Evolutionary conservation across 2,113 vertebrate species (phyloP), one percentile per base, ranked within the genome.

Genomic region (Clarias macrocephalus): DNA sequence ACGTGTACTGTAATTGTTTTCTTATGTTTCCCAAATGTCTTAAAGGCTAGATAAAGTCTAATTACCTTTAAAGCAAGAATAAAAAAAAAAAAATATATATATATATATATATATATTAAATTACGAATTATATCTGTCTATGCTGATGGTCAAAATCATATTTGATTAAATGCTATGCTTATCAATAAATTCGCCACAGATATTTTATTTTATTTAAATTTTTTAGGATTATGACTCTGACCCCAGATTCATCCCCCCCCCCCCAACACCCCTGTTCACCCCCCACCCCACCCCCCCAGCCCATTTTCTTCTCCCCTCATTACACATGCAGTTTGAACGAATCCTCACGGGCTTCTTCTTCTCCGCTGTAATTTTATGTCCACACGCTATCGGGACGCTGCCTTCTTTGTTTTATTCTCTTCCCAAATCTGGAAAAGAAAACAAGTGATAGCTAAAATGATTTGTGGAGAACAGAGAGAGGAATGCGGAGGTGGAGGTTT

Each of bases 281-380:
- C 42, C 42, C 42, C 42, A 5, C 42, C 42, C 42, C 42, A 0
- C 48, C 48, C 6, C 7, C 42, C 42, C 42, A 0, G 4, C 42
- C 2, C 42, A 42, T 48, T 95, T 95, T 95, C 93, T 95, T 96
- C 96, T 97, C 93, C 90, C 90, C 93, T 97, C 96, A 96, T 98
- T 97, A 97, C 93, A 94, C 93, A 96, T 96, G 95, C 96, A 93
- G 95, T 97, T 96, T 96, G 95, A 97, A 95, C 93, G 93, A 95
- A 94, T 96, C 95, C 95, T 95, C 85, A 79, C 91, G 95, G 96
- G 95, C 95, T 37, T 37, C 33, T 37, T 37, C 75, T 25, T 92
- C 23, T n/a, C 90, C 91, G 95, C 95, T 94, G 80, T 90, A 92
- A 96, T 96, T 95, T 95, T 94, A 94, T 94, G 91, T 88, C 88